Evolutionary conservation across 2,888 invertebrate genomes (phyloP).

Genomic region (Merodon equestris): DNA sequence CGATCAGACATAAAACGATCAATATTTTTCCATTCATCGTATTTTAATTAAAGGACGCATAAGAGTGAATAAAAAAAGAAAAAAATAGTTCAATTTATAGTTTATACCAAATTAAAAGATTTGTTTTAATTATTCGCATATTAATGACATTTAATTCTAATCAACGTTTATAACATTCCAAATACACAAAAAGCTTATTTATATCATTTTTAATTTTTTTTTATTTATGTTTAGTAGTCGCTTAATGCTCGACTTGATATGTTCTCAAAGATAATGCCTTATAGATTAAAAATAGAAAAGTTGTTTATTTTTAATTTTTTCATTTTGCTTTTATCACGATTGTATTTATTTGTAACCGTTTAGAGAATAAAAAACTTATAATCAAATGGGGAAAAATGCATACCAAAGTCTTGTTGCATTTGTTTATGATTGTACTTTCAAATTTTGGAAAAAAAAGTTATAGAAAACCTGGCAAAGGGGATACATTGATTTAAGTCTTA

Average conservation of each 20-base stretch:
- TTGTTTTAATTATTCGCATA: slow-evolving; percentile 11
- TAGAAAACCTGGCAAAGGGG: no score
- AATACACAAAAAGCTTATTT: slow-evolving; percentile 48
- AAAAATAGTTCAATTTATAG: slow-evolving; percentile 38
- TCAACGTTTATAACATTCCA: slow-evolving; percentile 48
- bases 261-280: slow-evolving; percentile 1
- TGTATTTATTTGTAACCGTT: slow-evolving; percentile 55
- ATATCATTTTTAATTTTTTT: slow-evolving; percentile 42
- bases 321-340: slow-evolving; percentile 2
- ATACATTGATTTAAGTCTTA: no score
- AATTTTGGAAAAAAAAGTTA: no score
- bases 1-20: slow-evolving; percentile 8
- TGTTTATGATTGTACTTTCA: no score
- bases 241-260: neutral
- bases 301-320: neutral
- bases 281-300: slow-evolving; percentile 7
- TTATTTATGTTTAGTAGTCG: slow-evolving; percentile 26
- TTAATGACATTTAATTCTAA: slow-evolving; percentile 24
- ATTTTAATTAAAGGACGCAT: no score
- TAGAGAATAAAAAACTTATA: neutral
- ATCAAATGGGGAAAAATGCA: neutral
- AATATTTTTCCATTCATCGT: neutral
- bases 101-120: slow-evolving; percentile 52
- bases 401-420: neutral
- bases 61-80: neutral